Evolutionary conservation across 1,140 invertebrate genomes (phyloP), one percentile per base, ranked within the genome.

Genomic region (Holcopasites calliopsidis): DNA sequence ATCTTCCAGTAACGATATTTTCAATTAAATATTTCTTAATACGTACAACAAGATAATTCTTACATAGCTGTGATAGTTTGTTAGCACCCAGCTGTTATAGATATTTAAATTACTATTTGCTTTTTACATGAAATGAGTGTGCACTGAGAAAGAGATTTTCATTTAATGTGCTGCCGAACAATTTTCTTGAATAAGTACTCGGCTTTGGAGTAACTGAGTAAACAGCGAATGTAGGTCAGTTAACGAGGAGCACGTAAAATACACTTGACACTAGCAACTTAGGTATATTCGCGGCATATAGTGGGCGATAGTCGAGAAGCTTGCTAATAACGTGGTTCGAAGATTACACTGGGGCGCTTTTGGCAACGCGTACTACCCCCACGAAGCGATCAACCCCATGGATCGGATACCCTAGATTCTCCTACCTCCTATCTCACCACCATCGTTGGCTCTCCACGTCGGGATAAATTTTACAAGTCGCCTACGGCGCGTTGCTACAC

Each of bases 381-480:
- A 42, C 75, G 74, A 81, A 69, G 69, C 75, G 70, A 83, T 83
- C 75, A n/a, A 61, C 64, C 57, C 47, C 69, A 42, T 70, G 64
- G 75, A 61, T 78, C 55, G 68, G 54, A 21, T 52, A 77, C 38
- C 74, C 69, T 42, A 55, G 64, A 70, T 81, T 55, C 64, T 26
- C 35, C 40, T 47, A 21, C 47, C 68, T 38, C 33, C 64, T 82
- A 78, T 74, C 54, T 83, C 64, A 49, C 73, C 60, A 38, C 18
- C 38, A 31, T 74, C 66, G 71, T 26, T 72, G 74, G 61, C 38
- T 73, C 40, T 40, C 13, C 47, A 44, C n/a, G 47, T 61, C 42
- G 61, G 78, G 80, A 82, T 83, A 83, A 82, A 83, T 83, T 83
- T 75, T 75, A 73, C 80, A 76, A 83, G 82, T 83, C 58, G 76